Conservation (phyloP, 92 coral and sea anemone species). For the Zoanthus solanderi region DNA sequence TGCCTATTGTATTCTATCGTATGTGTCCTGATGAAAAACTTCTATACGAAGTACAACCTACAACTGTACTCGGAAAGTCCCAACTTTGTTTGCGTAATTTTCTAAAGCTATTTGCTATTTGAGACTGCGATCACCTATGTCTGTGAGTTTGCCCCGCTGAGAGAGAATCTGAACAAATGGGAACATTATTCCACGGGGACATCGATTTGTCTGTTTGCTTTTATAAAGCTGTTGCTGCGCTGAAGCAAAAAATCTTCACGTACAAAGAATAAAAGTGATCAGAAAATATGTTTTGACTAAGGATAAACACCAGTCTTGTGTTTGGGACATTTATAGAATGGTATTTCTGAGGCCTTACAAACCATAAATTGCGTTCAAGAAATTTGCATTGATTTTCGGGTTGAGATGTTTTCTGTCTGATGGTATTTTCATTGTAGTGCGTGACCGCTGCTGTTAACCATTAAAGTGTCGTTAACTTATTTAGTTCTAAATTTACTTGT, state of each 20-base stretch:
- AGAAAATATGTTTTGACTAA: background rate
- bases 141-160: background rate
- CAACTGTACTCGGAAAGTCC: background rate
- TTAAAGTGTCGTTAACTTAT: background rate
- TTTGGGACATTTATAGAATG: background rate
- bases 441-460: slow-evolving; percentile 3
- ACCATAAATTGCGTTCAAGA: background rate
- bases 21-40: background rate
- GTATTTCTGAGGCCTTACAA: background rate
- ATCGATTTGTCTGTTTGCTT: background rate
- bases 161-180: background rate
- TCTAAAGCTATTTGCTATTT: slow-evolving; percentile 4
- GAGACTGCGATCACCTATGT: background rate
- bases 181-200: background rate
- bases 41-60: background rate
- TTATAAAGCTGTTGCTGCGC: background rate
- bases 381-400: slow-evolving; percentile 21
- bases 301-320: background rate
- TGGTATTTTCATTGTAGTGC: slow-evolving; percentile 28
- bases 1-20: background rate
- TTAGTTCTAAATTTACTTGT: background rate
- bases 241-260: background rate
- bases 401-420: slow-evolving; percentile 13
- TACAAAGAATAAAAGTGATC: background rate
- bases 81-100: slow-evolving; percentile 10